Conservation (phyloP, 2,113 vertebrate species). For the Tachuris rubrigastra region DNA sequence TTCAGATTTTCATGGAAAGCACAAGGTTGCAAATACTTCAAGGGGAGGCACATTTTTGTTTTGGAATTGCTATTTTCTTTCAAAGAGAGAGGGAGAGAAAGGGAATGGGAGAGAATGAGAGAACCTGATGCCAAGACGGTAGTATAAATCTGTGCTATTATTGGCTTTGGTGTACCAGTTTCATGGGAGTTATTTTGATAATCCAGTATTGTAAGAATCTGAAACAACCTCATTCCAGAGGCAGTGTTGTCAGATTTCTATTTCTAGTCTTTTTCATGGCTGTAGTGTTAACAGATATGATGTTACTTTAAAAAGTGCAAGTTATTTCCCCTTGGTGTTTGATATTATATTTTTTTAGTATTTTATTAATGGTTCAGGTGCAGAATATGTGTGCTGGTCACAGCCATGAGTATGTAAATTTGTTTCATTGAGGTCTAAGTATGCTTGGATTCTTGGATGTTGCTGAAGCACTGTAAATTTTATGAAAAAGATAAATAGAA, state of each 20-base stretch:
- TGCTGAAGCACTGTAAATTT: neutral
- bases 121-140: conserved; percentile 14
- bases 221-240: conserved; percentile 59
- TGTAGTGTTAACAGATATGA: conserved; percentile 18
- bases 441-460: neutral
- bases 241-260: conserved; percentile 49
- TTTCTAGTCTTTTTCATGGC: conserved; percentile 37
- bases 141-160: conserved; percentile 53
- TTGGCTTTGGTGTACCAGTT: conserved; percentile 62
- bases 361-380: neutral
- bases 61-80: neutral
- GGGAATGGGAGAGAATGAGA: neutral
- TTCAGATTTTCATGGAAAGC: neutral
- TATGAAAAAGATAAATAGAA: neutral
- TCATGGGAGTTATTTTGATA: conserved; percentile 60
- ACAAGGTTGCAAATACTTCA: neutral
- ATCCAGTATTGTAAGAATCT: conserved; percentile 57
- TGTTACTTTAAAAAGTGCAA: neutral
- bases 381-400: neutral
- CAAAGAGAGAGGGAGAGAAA: neutral
- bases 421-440: neutral
- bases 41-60: neutral
- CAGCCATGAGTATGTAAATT: neutral
- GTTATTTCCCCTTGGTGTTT: neutral
- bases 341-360: neutral